phyloP scores from a whole-genome alignment of 2,797 vertebrate genomes.

The Nothura maculosa region DNA sequence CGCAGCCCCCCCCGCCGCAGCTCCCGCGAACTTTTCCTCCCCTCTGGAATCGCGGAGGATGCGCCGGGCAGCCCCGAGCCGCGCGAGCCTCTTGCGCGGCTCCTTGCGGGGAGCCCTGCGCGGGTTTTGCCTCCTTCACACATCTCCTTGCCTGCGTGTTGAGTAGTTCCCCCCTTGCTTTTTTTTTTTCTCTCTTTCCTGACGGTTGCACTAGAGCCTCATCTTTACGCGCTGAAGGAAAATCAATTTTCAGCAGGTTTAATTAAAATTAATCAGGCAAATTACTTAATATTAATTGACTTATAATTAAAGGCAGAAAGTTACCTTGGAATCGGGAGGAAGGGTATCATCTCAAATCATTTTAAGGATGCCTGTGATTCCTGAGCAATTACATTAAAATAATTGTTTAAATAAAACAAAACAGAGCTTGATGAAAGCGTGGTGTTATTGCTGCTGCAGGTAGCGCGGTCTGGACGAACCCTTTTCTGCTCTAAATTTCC shows the following conservation, averaged over 20 bases:
- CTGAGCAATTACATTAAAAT: slow-evolving; percentile 64
- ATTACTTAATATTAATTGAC: slow-evolving; percentile 81
- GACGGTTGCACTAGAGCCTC: slow-evolving; percentile 41
- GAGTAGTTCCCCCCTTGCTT: neutral
- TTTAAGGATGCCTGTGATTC: slow-evolving; percentile 56
- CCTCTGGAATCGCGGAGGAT: neutral
- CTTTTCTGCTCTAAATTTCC: neutral
- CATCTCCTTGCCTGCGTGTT: slow-evolving; percentile 38
- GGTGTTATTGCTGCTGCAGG: slow-evolving; percentile 19
- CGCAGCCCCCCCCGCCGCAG: neutral
- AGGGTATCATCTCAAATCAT: slow-evolving; percentile 27
- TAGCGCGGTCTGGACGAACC: neutral
- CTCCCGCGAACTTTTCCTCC: slow-evolving; percentile 64
- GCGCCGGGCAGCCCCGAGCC: neutral
- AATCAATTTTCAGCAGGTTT: slow-evolving; percentile 76
- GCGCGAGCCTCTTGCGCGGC: too few relatives aligned
- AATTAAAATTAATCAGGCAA: slow-evolving; percentile 82
- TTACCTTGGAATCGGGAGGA: slow-evolving; percentile 78
- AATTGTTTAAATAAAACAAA: slow-evolving; percentile 62
- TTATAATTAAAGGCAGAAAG: slow-evolving; percentile 80
- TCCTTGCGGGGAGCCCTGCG: too few relatives aligned
- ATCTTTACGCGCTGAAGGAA: slow-evolving; percentile 71
- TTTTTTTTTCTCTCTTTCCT: neutral
- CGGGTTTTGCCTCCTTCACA: neutral
- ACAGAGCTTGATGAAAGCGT: slow-evolving; percentile 29